phyloP scores from a whole-genome alignment of 2,888 invertebrate genomes.

The Byasa hedistus region DNA sequence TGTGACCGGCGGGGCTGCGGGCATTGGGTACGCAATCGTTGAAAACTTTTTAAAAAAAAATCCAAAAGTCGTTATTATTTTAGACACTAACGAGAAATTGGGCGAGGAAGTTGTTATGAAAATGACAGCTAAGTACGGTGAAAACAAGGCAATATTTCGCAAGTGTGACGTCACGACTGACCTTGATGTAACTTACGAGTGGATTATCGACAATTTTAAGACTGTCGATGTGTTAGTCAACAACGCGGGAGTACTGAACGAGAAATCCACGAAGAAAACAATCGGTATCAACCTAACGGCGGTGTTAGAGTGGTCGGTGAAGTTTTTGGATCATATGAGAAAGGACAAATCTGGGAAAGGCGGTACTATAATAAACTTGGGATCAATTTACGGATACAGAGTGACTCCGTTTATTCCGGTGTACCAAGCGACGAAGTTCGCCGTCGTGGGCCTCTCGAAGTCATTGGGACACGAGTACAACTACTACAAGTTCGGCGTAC shows the following conservation, averaged over 20 bases:
- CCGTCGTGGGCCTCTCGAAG: slow-evolving; percentile 69
- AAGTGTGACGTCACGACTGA: slow-evolving; percentile 70
- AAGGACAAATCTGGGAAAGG: slow-evolving; percentile 78
- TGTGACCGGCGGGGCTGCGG: slow-evolving; percentile 78
- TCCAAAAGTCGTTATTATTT: slow-evolving; percentile 39
- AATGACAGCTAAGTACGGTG: slow-evolving; percentile 62
- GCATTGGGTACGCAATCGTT: slow-evolving; percentile 73
- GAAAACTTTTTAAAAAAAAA: slow-evolving; percentile 65
- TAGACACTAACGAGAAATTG: slow-evolving; percentile 40
- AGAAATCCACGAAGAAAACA: slow-evolving; percentile 38
- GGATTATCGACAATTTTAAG: slow-evolving; percentile 41
- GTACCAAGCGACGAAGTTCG: slow-evolving; percentile 79
- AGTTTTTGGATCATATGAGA: slow-evolving; percentile 81
- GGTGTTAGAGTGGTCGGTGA: slow-evolving; percentile 62
- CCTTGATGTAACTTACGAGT: slow-evolving; percentile 53
- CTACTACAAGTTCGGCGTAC: slow-evolving; percentile 57
- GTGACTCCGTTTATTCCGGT: slow-evolving; percentile 70
- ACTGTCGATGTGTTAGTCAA: slow-evolving; percentile 57
- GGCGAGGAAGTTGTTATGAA: slow-evolving; percentile 52
- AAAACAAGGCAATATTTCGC: slow-evolving; percentile 61
- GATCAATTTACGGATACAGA: slow-evolving; percentile 78
- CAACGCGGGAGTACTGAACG: slow-evolving; percentile 52
- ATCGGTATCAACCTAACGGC: slow-evolving; percentile 60
- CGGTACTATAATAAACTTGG: slow-evolving; percentile 83
- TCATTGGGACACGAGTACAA: slow-evolving; percentile 62